Conservation (phyloP, 2,113 vertebrate species). For the Syngnathus scovelli region DNA sequence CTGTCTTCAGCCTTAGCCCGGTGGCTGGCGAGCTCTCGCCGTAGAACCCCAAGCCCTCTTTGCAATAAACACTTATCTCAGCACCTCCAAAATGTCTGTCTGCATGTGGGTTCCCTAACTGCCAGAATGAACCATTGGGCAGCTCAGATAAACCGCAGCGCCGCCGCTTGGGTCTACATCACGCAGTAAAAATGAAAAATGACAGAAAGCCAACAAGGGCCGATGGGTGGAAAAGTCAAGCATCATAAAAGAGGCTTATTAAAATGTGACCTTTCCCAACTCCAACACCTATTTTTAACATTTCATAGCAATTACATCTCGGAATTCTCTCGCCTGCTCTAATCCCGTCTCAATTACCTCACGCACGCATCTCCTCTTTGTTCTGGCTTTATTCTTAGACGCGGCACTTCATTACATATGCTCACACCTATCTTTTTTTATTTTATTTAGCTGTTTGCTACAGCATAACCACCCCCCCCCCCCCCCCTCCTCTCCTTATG, state of each 20-base stretch:
- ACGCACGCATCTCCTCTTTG: neutral
- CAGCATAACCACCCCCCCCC: conserved; percentile 9
- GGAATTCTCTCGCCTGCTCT: conserved; percentile 15
- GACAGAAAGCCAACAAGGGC: conserved; percentile 4
- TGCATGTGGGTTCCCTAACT: conserved; percentile 4
- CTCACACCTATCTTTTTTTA: neutral
- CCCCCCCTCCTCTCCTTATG: conserved; percentile 3
- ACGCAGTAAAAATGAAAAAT: neutral
- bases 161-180: neutral
- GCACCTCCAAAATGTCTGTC: neutral
- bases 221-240: conserved; percentile 10
- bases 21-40: neutral
- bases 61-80: conserved; percentile 8
- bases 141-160: conserved; percentile 5
- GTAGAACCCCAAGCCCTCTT: neutral
- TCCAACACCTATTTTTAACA: conserved; percentile 44
- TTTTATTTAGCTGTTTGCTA: conserved; percentile 41
- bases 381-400: neutral
- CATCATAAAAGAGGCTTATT: neutral
- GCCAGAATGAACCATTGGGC: conserved; percentile 8
- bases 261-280: conserved; percentile 34
- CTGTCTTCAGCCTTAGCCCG: neutral
- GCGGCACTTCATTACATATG: conserved; percentile 19
- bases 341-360: neutral
- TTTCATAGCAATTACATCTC: conserved; percentile 38